Evolutionary conservation across 2,797 vertebrate genomes (phyloP), one percentile per base, ranked within the genome.

Genomic region (Phrynocephalus guinanensis): DNA sequence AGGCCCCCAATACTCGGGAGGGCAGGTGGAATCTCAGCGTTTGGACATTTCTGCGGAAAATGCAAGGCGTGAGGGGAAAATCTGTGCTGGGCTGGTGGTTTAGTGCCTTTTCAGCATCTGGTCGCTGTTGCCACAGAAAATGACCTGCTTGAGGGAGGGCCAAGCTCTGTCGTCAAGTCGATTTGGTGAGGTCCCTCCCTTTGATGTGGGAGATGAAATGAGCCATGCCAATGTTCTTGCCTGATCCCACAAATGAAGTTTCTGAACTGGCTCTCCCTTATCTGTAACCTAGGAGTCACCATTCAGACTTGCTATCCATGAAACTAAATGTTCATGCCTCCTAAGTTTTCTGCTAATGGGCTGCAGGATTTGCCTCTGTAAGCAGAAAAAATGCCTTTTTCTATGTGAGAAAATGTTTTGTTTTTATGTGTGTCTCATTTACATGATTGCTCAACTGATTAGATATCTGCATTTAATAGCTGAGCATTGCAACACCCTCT

Each of bases 301-400:
- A 60, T 44, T 90, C 70, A 80, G 63, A 83, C 66, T 85, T n/a
- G 82, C 84, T 83, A 20, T 30, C 85, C 6, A 0, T 26, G 86
- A 79, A 92, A 52, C 50, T 56, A n/a, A 87, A 22, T 86, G 52
- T 79, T 78, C 16, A 28, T 0, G 4, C 7, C 8, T 79, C 87
- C 66, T 1, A 30, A 75, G 82, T 90, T 38, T 90, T 89, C 84
- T 82, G 38, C 85, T 93, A 91, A 91, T 91, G 92, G 91, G 70
- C 68, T 89, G 85, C 56, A 92, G 91, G 87, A 89, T 93, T 93
- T 94, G 84, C 76, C 91, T 80, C 90, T 89, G 90, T 79, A 75
- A 90, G 7, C 92, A 2, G 44, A 6, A 72, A 84, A 88, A 86
- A 83, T 38, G 48, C 9, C 30, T 85, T 66, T 44, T 5, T 52